A percentile compares a stretch with the other conserved stretches of the same genome.
These are phyloP conservation scores for Alexandromys fortis DNA, from an alignment of 2,113 vertebrate genomes.

Conservation along the genomic window DNA sequence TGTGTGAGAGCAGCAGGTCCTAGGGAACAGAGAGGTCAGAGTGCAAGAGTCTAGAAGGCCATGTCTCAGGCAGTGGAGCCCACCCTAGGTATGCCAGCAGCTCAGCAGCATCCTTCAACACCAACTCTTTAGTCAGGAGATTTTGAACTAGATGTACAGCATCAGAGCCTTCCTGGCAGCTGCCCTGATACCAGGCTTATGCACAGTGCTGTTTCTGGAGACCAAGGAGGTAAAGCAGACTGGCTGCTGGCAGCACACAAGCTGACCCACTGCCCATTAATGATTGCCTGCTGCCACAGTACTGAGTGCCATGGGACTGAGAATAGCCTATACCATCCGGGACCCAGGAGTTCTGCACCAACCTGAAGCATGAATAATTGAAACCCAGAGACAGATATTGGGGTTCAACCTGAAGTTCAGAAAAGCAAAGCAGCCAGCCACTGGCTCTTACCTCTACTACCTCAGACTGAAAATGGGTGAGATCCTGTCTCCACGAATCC, in stretches of 20 bases:
- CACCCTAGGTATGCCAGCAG: background rate
- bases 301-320: background rate
- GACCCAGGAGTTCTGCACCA: background rate
- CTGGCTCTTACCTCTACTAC: too few species aligned
- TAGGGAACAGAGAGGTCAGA: background rate
- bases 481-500: too few species aligned
- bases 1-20: background rate
- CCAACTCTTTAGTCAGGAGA: background rate
- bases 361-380: too few species aligned
- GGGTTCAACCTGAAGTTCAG: too few species aligned
- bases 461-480: too few species aligned
- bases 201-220: slow-evolving; percentile 93
- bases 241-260: slow-evolving; percentile 86
- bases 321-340: background rate
- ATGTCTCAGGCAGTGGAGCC: background rate
- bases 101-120: background rate
- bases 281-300: background rate
- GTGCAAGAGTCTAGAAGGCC: background rate
- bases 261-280: background rate
- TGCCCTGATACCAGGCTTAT: slow-evolving; percentile 89
- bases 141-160: background rate
- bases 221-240: slow-evolving; percentile 90
- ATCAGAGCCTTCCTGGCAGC: slow-evolving; percentile 89
- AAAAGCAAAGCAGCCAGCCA: too few species aligned
- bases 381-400: too few species aligned